Base-by-base conservation (phyloP, 2,113 vertebrate species). In the Lucifuga dentata region DNA sequence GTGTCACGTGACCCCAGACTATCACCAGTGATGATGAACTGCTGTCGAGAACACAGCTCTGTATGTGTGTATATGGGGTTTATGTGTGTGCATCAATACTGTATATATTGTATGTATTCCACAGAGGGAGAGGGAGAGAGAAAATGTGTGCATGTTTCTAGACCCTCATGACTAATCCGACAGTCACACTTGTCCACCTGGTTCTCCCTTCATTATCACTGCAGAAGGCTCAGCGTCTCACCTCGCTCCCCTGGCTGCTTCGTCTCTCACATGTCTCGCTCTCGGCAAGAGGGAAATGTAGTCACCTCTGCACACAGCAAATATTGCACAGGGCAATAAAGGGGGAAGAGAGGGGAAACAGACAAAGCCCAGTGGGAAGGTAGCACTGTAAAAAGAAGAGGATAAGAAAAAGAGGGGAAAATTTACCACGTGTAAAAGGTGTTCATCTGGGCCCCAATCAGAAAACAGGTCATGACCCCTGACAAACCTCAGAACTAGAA, bases 121-220 rank as follows among this genome's bases (percentile, higher is more conserved):
- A 29, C 3, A 29, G 26, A 29, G 26, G 7, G 26, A 29, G 26
- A 29, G 26, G 7, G 26, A 5, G 26, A 5, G 26, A 29, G 26
- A 5, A 7, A 5, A 20, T 49, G 16, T n/a, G 8, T 52, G 45
- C 46, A n/a, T 8, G 21, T 16, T 1, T 65, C 36, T 3, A 52
- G 44, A 24, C 55, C 62, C 58, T 65, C 33, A 9, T 86, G 87
- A 86, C 69, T 81, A 68, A 84, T 68, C 35, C 20, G 0, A 23
- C 62, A 60, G 45, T 76, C 78, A 76, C 68, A 68, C 63, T 67
- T 43, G 8, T 67, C 65, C 83, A 80, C 72, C 66, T 80, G 77
- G 45, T 68, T 74, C 16, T 60, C 65, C 35, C 40, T 51, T 84
- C 60, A 71, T 78, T 81, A 80, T 87, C 78, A 49, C 69, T 39